phyloP scores from a whole-genome alignment of 2,113 vertebrate species.

The Alethe castanea region DNA sequence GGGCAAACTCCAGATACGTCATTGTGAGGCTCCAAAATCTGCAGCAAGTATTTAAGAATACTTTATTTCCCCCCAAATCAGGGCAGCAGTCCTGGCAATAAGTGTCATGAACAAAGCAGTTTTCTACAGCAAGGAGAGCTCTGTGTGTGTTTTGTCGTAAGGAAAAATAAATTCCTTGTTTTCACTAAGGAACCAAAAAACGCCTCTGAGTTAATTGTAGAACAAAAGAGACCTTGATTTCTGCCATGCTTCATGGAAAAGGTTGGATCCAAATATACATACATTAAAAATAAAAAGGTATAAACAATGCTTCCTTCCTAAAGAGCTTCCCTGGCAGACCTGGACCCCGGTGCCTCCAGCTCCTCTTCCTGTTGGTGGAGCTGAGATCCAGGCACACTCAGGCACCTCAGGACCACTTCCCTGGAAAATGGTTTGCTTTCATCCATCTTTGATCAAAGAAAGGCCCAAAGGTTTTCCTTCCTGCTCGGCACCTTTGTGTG shows the following conservation, averaged over 20 bases:
- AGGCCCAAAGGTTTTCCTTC: not conserved
- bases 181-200: not conserved
- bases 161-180: not conserved
- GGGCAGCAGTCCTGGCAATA: not conserved
- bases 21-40: not conserved
- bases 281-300: slow-evolving; percentile 35
- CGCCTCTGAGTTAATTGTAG: not conserved
- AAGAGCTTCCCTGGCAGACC: not conserved
- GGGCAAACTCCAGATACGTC: not conserved
- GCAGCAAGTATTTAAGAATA: not conserved
- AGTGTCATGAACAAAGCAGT: not conserved
- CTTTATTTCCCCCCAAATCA: not conserved
- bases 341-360: not conserved
- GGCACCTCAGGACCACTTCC: not conserved
- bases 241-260: not conserved
- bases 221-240: not conserved
- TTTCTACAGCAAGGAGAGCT: not conserved
- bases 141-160: not conserved
- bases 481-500: not conserved
- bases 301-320: slow-evolving; percentile 28
- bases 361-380: not conserved
- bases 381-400: not conserved
- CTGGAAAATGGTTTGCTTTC: not conserved
- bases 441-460: not conserved
- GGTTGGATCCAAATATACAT: not conserved